Base-by-base conservation (phyloP, 2,888 invertebrate genomes). In the Himalopsyche japonica region DNA sequence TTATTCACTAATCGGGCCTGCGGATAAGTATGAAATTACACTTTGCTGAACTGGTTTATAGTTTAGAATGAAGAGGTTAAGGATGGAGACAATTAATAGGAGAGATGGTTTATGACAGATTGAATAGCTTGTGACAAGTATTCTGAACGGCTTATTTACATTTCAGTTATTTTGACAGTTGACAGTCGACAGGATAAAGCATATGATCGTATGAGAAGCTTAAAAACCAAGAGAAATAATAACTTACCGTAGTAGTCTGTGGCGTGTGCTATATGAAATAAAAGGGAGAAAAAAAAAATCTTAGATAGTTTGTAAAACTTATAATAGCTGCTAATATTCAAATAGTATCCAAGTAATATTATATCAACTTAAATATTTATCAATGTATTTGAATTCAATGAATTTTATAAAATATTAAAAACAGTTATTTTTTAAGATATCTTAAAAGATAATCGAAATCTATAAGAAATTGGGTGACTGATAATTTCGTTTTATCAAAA, bases 201-300 rank as follows among this genome's bases (percentile, higher is more conserved):
- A 37, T n/a, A 85, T 85, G 64, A 81, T 79, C 57, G 70, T 64
- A 82, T 82, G 47, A 80, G 37, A 84, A 82, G 82, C 83, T 82
- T 48, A 64, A 37, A 89, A 90, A 90, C 89, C 93, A 93, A 94
- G 93, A 93, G 94, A 93, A 94, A 95, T 93, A 94, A 94, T 94
- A 94, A 98, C 98, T 98, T 97, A 98, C 98, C 98, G 97, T 98
- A 98, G 94, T 98, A 98, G 94, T 98, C 98, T 94, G 98, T 97
- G 92, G 98, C 97, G 95, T 97, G 98, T 94, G 98, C 98, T 97
- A 92, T 89, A 90, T 89, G 88, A 84, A 84, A 86, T 76, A 85
- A 87, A 87, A 87, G 80, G 70, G 83, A 87, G 86, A 87, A 86
- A 83, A 85, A n/a, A 83, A 83, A 85, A 82, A 85, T 49, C 37